A percentile compares a stretch with the other conserved stretches of the same genome.
Conservation (phyloP, 2,113 vertebrate species). For the Marmota monax region DNA sequence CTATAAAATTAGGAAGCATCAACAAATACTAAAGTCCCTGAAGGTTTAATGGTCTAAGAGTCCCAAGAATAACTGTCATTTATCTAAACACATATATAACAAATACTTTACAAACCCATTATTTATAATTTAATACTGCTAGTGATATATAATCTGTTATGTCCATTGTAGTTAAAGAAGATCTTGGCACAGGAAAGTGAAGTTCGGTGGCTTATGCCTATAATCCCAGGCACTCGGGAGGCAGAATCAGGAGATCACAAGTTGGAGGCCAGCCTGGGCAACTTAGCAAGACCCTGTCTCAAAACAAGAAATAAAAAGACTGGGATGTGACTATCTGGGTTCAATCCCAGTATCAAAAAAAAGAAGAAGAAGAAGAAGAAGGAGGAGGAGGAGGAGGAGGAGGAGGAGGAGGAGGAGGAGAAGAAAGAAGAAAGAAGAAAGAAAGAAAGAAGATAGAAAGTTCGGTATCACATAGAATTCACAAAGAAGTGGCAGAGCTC, state of each 20-base stretch:
- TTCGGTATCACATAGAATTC: neutral
- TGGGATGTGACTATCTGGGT: too few species aligned
- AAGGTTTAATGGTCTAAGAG: constrained; percentile 17
- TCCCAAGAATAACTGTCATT: neutral
- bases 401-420: too few species aligned
- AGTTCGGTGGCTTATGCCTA: too few species aligned
- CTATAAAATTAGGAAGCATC: neutral
- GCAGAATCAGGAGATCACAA: too few species aligned
- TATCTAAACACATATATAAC: neutral
- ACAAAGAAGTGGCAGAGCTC: neutral
- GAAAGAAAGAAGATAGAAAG: neutral
- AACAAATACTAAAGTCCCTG: neutral
- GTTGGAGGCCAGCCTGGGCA: too few species aligned
- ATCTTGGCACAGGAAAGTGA: neutral
- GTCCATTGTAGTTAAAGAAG: neutral
- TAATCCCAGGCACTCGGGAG: too few species aligned
- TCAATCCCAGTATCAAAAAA: too few species aligned
- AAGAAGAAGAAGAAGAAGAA: too few species aligned
- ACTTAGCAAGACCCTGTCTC: too few species aligned
- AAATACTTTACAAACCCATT: neutral
- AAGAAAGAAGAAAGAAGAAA: too few species aligned
- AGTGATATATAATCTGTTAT: neutral
- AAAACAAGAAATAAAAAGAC: too few species aligned
- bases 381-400: too few species aligned
- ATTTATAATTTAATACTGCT: neutral